Conservation (phyloP, 2,888 invertebrate species). For the Meloe dianella region DNA sequence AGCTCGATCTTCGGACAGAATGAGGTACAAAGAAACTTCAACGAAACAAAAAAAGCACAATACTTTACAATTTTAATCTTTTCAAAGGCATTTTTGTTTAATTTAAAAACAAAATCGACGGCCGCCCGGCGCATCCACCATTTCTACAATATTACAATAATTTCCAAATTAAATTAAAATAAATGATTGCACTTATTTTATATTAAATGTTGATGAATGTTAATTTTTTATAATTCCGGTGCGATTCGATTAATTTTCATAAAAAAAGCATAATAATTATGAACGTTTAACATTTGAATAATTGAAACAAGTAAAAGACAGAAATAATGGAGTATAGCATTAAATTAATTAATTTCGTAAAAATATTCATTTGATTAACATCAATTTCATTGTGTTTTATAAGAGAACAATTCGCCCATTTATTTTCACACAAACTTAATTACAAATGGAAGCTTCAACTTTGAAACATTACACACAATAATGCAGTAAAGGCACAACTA, state of each 20-base stretch:
- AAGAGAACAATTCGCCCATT: slow-evolving; percentile 3
- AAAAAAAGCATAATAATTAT: too few species aligned
- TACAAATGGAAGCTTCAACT: slow-evolving; percentile 23
- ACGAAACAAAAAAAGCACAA: too few species aligned
- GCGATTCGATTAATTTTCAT: background rate
- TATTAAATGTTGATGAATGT: too few species aligned
- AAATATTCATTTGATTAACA: slow-evolving; percentile 3
- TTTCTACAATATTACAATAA: background rate
- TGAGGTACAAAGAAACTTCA: too few species aligned
- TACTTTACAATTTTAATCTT: too few species aligned
- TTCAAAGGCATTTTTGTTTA: too few species aligned
- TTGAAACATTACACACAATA: slow-evolving; percentile 28
- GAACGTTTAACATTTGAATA: background rate
- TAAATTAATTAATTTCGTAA: background rate
- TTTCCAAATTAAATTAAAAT: too few species aligned
- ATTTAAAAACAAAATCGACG: too few species aligned
- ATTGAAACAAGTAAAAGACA: background rate
- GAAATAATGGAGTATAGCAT: background rate
- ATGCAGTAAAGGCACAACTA: slow-evolving; percentile 20
- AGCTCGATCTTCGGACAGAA: too few species aligned
- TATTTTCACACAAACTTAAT: slow-evolving; percentile 23
- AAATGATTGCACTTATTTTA: too few species aligned
- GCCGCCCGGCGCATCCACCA: background rate
- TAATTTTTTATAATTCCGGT: too few species aligned
- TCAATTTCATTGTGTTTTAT: background rate